phyloP scores from a whole-genome alignment of 2,888 invertebrate species.

The Autographa pulchrina region DNA sequence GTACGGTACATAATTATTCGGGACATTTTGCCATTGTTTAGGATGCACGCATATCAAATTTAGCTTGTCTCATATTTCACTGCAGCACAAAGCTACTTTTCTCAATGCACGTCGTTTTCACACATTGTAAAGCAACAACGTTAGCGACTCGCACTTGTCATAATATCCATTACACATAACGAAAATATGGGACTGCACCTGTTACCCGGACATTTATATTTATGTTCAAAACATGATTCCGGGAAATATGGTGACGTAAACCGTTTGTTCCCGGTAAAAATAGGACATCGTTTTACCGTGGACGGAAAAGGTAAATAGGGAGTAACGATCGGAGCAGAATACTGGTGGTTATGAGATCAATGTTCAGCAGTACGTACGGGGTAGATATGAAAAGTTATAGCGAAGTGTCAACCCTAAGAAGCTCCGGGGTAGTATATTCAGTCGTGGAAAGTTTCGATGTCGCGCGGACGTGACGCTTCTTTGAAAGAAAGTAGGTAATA shows the following conservation, averaged over 20 bases:
- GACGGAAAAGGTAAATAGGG: background rate
- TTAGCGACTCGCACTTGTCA: conserved; percentile 21
- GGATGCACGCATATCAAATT: background rate
- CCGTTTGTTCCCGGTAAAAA: conserved; percentile 30
- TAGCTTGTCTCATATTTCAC: background rate
- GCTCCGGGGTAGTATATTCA: conserved; percentile 44
- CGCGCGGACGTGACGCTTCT: conserved; percentile 51
- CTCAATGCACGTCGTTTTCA: conserved; percentile 15
- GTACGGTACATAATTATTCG: background rate
- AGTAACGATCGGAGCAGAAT: background rate
- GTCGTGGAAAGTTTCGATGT: conserved; percentile 50
- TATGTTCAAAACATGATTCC: conserved; percentile 24
- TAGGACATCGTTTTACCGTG: conserved; percentile 15
- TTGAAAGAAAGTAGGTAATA: conserved; percentile 52
- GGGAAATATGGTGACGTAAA: conserved; percentile 24
- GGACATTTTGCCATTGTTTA: background rate
- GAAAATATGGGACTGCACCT: conserved; percentile 43
- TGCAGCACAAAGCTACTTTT: background rate
- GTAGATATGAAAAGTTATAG: conserved; percentile 17
- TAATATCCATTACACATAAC: conserved; percentile 32
- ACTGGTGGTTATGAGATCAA: background rate
- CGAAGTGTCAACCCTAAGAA: conserved; percentile 43
- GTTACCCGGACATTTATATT: conserved; percentile 48
- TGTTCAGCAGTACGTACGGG: background rate
- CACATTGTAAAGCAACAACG: conserved; percentile 19